Evolutionary conservation across 2,888 invertebrate species (phyloP), one percentile per base, ranked within the genome.

Genomic region (Conistra vaccinii): DNA sequence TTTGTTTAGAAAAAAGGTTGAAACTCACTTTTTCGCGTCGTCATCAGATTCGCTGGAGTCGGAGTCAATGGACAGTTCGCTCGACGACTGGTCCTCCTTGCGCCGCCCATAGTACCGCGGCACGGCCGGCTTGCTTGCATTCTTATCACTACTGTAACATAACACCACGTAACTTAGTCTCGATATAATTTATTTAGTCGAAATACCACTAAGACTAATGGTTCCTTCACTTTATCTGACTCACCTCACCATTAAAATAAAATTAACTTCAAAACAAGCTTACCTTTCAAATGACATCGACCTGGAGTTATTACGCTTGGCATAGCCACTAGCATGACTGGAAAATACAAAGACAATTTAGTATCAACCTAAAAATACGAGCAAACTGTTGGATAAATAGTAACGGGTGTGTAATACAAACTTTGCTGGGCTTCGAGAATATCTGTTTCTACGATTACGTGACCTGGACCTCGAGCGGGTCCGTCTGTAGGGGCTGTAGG

Each of bases 31-130:
- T 90, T 92, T 93, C 76, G 81, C 48, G 69, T 91, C 90, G 61
- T 91, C 91, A 58, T 87, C 90, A 3, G 91, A 88, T 69, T 92
- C 94, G 80, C 94, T 94, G 61, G 95, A 94, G 60, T 92, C 95
- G 0, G 96, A 96, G 83, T 96, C 96, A 20, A 94, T 63, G 14
- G 95, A 95, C 29, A 96, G 90, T 73, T 96, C 96, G 76, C 96
- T 96, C 39, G 96, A 96, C 0, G 96, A 96, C 75, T 92, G 91
- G 85, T 96, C 96, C 65, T 95, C 95, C 29, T 94, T 93, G 58
- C 94, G 93, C 0, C 96, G 93, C 1, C 96, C 96, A 88, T 96
- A 96, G 93, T 96, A 96, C 2, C 96, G 93, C 72, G 96, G 93
- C 61, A 94, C 93, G 0, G 89, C 60, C 2, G 90, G 88, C 85